Evolutionary conservation across 35 echinoderm and acorn worm species (phyloP), one percentile per base, ranked within the genome.

Genomic region (Hemicentrotus pulcherrimus): DNA sequence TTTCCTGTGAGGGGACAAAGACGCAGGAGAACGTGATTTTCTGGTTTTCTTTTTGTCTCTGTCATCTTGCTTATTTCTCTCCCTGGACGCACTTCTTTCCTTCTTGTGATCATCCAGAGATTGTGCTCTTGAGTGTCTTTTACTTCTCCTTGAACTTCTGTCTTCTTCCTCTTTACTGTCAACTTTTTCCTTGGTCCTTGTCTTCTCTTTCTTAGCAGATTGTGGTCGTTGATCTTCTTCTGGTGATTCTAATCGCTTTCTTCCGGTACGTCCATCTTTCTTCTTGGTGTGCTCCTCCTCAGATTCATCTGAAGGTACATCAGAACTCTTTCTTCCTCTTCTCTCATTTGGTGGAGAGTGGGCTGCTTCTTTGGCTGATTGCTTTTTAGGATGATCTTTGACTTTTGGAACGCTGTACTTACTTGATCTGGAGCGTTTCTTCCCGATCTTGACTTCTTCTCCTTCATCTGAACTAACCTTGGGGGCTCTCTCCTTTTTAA

Each of bases 371-470:
- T 16, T 33, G 19, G 88, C 32, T 12, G 88, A 90, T 30, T 90
- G 32, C n/a, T 30, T 90, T 32, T 90, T 90, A 47, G 88, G 46
- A 28, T 90, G 88, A 33, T 90, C 88, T 90, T 90, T 33, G 2
- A 32, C 15, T 35, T 16, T 9, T 11, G 28, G n/a, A 35, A 46
- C 7, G 22, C 45, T 35, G 9, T 35, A 35, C 10, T 45, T 32
- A 46, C 31, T 90, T 33, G 88, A 90, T 90, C 46, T 90, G 88
- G 88, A 90, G 4, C 88, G 88, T 47, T 90, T 90, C 88, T 90
- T 90, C 12, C 88, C 88, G 5, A 90, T 33, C 19, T 90, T 90
- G 88, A 90, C 19, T 8, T 90, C 88, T 11, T 78, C 65, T 28
- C 65, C 46, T 90, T 90, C 88, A 46, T 90, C 32, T 13, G 88